Evolutionary conservation across 2,797 vertebrate genomes (phyloP).

Genomic region (Hydrolagus colliei): DNA sequence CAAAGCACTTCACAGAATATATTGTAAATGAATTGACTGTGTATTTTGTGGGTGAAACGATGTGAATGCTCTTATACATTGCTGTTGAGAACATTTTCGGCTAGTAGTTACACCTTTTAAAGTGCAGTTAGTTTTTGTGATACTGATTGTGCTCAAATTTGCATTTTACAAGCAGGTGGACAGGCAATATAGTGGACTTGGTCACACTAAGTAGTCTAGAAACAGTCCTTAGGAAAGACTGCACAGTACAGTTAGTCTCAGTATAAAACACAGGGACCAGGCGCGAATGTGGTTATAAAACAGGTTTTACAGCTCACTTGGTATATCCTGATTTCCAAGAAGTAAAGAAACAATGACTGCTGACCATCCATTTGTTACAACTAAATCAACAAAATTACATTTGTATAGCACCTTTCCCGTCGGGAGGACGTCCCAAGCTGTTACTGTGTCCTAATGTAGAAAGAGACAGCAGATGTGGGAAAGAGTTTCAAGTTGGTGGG

Average conservation of each 20-base stretch:
- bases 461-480: not conserved
- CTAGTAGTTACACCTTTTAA: constrained; percentile 14
- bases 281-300: not conserved
- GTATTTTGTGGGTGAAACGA: no score
- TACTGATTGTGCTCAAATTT: constrained; percentile 18
- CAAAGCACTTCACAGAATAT: no score
- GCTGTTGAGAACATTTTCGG: not conserved
- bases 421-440: no score
- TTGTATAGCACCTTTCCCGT: no score
- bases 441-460: constrained; percentile 22
- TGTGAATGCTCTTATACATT: not conserved
- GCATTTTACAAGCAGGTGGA: not conserved
- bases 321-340: constrained; percentile 19
- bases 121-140: constrained; percentile 10
- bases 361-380: constrained; percentile 12
- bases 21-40: no score
- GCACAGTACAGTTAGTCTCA: constrained; percentile 22
- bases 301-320: constrained; percentile 13
- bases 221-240: constrained; percentile 12
- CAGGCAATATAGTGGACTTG: not conserved
- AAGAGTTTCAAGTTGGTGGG: not conserved
- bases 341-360: constrained; percentile 18
- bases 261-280: constrained; percentile 7
- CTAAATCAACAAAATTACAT: no score
- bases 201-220: constrained; percentile 16